These are phyloP conservation scores for Magallana gigas DNA, from an alignment of 1,140 invertebrate species.

Conservation along the genomic window DNA sequence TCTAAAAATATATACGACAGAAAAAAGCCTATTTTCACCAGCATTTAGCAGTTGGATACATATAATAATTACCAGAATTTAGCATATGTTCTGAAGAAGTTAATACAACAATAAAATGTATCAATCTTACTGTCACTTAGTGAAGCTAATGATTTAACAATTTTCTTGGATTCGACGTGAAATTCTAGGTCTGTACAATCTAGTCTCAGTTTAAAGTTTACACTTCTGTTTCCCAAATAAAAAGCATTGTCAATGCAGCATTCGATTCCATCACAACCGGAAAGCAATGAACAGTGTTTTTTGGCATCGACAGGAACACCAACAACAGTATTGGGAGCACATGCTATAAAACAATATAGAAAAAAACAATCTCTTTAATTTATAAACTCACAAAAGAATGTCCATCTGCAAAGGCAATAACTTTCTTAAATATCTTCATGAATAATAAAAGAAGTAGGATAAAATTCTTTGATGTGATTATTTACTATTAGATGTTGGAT, in stretches of 20 bases:
- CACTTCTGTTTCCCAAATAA: conserved; percentile 22
- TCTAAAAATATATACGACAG: not conserved
- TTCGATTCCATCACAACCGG: conserved; percentile 48
- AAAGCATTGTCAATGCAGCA: conserved; percentile 55
- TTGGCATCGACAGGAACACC: not conserved
- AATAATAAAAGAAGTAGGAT: no score
- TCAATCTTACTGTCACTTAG: not conserved
- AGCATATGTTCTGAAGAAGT: no score
- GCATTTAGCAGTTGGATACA: no score
- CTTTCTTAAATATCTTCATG: no score
- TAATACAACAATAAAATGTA: no score
- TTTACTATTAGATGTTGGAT: not conserved
- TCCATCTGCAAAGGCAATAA: not conserved
- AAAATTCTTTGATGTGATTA: no score
- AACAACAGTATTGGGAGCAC: conserved; percentile 3
- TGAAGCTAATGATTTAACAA: not conserved
- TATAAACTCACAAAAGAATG: not conserved
- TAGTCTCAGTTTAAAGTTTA: conserved; percentile 39
- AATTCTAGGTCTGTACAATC: conserved; percentile 50
- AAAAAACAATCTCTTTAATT: not conserved
- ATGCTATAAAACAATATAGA: not conserved
- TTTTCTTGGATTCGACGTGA: conserved; percentile 5
- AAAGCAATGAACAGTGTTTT: conserved; percentile 34
- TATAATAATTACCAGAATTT: no score
- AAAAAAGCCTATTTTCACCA: no score